Conservation (phyloP, 2,797 vertebrate species). For the Poeciliopsis paucimaculata region DNA sequence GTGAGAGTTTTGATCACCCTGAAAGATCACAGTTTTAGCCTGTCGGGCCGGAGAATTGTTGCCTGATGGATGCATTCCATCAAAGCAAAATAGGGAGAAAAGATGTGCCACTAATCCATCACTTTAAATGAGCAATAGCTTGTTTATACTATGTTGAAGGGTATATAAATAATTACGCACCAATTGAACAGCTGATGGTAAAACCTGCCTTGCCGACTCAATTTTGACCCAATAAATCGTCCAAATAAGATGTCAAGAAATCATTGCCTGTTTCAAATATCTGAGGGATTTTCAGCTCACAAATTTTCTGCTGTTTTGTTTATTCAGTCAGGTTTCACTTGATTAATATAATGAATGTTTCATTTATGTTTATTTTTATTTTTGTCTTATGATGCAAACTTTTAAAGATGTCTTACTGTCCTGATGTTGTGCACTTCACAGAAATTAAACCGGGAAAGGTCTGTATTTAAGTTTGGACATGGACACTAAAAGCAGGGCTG, state of each 20-base stretch:
- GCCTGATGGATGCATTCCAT: conserved; percentile 63
- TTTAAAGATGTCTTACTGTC: neutral
- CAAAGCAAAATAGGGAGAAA: conserved; percentile 47
- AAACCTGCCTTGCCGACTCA: conserved; percentile 35
- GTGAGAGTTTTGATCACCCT: conserved; percentile 57
- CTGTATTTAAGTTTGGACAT: neutral
- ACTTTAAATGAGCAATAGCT: conserved; percentile 70
- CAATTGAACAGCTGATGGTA: conserved; percentile 47
- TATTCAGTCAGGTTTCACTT: neutral
- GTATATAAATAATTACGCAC: conserved; percentile 62
- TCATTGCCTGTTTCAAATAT: neutral
- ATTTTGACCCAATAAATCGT: conserved; percentile 22
- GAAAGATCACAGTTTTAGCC: conserved; percentile 58
- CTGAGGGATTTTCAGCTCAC: neutral
- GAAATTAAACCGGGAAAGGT: neutral
- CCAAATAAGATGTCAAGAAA: conserved; percentile 10
- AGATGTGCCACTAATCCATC: conserved; percentile 62
- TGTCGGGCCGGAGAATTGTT: conserved; percentile 52
- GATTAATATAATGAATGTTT: neutral
- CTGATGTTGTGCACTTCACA: no score
- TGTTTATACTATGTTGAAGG: conserved; percentile 60
- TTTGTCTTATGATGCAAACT: neutral
- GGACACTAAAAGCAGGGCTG: neutral
- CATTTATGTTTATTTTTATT: neutral
- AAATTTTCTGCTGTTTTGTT: neutral